These are phyloP conservation scores for Polypterus senegalus DNA, from an alignment of 2,113 vertebrate species.

Conservation along the genomic window DNA sequence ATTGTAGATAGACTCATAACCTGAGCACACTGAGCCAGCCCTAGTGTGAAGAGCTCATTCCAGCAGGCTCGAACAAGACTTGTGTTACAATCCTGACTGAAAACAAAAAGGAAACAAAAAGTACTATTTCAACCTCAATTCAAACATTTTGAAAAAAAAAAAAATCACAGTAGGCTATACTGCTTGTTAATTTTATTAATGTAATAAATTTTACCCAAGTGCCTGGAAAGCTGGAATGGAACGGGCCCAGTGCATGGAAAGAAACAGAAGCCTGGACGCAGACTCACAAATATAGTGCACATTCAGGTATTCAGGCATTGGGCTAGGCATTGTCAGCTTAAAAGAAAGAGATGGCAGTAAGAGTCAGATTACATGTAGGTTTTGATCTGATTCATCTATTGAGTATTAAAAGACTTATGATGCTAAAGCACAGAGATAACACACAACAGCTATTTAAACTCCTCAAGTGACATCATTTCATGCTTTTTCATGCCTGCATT, in stretches of 20 bases:
- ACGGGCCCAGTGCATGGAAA: conserved; percentile 98
- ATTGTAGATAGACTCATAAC: conserved; percentile 97
- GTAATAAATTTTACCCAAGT: conserved; percentile 66
- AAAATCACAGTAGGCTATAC: no score
- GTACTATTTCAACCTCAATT: not conserved
- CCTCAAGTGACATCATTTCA: no score
- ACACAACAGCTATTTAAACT: no score
- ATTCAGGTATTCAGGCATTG: conserved; percentile 94
- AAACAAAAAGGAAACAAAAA: conserved; percentile 17
- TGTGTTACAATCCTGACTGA: conserved; percentile 88
- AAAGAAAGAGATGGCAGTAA: conserved; percentile 12
- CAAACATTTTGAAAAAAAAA: no score
- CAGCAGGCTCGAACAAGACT: conserved; percentile 88
- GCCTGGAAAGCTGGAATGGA: conserved; percentile 95
- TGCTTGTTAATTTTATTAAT: not conserved
- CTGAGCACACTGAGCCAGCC: conserved; percentile 87
- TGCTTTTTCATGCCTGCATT: no score
- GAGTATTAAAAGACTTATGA: no score
- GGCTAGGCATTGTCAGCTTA: conserved; percentile 94
- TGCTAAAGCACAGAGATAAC: no score
- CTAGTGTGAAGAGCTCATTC: conserved; percentile 95
- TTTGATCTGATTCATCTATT: not conserved
- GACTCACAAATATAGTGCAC: conserved; percentile 98
- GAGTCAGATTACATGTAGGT: not conserved
- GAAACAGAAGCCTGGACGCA: conserved; percentile 89